Percentiles rank a stretch among this genome's conserved stretches.
Conservation (phyloP, 2,888 invertebrate genomes). For the Heterodera filipjevi region DNA sequence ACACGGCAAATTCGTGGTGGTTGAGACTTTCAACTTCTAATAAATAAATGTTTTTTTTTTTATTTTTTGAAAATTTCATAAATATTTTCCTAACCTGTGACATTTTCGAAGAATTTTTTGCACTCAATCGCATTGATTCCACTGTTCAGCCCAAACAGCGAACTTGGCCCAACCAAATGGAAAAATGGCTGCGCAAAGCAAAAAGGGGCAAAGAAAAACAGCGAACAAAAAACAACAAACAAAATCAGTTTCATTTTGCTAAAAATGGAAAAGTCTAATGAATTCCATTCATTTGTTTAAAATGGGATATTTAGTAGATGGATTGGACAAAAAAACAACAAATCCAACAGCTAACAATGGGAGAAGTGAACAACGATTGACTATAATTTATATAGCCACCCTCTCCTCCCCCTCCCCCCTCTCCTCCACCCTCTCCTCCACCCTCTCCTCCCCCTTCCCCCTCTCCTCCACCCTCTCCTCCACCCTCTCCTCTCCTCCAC, state of each 20-base stretch:
- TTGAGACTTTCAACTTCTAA: slow-evolving; percentile 42
- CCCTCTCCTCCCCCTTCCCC: too few species aligned
- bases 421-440: too few species aligned
- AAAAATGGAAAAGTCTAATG: not conserved
- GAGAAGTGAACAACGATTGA: too few species aligned
- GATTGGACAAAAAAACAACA: too few species aligned
- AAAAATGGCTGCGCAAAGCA: slow-evolving; percentile 8
- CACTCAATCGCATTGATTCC: slow-evolving; percentile 17
- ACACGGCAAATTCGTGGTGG: slow-evolving; percentile 59
- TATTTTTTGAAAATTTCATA: not conserved
- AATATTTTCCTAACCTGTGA: slow-evolving; percentile 38
- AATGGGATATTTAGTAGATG: not conserved
- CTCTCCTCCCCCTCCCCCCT: too few species aligned
- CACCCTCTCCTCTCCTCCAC: too few species aligned
- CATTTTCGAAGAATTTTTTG: slow-evolving; percentile 44
- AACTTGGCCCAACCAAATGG: slow-evolving; percentile 24
- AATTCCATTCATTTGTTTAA: not conserved
- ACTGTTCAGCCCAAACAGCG: slow-evolving; percentile 20
- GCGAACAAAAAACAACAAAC: not conserved
- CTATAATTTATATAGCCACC: too few species aligned
- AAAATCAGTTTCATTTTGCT: not conserved
- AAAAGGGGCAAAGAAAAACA: not conserved
- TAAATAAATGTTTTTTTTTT: slow-evolving; percentile 22
- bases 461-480: too few species aligned
- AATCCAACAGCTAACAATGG: too few species aligned